Conservation (phyloP, 2,888 invertebrate genomes). For the Crematogaster levior region DNA sequence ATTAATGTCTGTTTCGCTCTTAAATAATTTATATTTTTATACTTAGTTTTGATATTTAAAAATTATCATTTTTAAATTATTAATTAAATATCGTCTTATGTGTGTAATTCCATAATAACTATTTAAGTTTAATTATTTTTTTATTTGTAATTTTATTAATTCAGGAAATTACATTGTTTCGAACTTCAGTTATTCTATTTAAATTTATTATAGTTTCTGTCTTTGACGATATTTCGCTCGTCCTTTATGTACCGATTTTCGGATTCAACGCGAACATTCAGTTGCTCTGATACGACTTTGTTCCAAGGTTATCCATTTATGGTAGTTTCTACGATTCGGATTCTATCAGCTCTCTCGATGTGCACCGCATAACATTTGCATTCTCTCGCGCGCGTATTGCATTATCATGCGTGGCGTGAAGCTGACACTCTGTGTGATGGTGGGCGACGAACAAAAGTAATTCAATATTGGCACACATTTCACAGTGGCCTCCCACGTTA, state of each 20-base stretch:
- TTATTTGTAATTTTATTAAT: neutral
- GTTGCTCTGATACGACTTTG: constrained; percentile 18
- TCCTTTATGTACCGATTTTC: constrained; percentile 2
- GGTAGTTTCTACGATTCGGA: constrained; percentile 7
- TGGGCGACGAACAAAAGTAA: constrained; percentile 38
- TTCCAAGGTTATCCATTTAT: constrained; percentile 23
- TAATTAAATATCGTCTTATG: neutral
- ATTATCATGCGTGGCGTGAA: constrained; percentile 16
- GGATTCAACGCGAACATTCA: neutral
- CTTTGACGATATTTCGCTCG: neutral
- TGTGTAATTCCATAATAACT: neutral
- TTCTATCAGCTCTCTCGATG: constrained; percentile 4
- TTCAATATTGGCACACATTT: constrained; percentile 36
- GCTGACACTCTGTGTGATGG: constrained; percentile 6
- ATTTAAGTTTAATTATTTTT: constrained; percentile 12
- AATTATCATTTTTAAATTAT: neutral
- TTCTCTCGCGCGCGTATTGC: constrained; percentile 5
- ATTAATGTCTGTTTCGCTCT: neutral
- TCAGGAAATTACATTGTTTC: neutral
- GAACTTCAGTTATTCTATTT: neutral
- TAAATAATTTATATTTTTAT: neutral
- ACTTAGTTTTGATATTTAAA: neutral
- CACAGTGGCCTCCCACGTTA: constrained; percentile 27
- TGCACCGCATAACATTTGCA: constrained; percentile 24
- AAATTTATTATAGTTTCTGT: neutral